These are phyloP conservation scores for Dexiosoma caninum DNA, from an alignment of 2,888 invertebrate genomes.

Conservation along the genomic window DNA sequence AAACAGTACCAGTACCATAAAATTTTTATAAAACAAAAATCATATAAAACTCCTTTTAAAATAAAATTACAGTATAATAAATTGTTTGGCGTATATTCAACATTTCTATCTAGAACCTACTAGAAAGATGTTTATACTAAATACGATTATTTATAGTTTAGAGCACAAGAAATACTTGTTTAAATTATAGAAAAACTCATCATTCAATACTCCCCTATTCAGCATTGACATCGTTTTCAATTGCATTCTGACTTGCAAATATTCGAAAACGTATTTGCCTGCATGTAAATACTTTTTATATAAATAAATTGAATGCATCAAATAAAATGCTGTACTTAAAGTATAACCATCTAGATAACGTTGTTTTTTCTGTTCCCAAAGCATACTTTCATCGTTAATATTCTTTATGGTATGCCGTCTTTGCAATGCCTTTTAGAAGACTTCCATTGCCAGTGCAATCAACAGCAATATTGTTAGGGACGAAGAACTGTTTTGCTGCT, in stretches of 20 bases:
- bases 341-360: conserved; percentile 56
- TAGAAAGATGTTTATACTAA: neutral
- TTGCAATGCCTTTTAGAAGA: conserved; percentile 65
- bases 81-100: too few relatives aligned
- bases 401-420: conserved; percentile 67
- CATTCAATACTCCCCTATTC: conserved; percentile 33
- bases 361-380: conserved; percentile 63
- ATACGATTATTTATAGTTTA: too few relatives aligned
- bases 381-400: conserved; percentile 65
- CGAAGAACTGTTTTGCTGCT: conserved; percentile 46
- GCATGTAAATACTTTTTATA: conserved; percentile 26
- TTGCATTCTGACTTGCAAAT: neutral
- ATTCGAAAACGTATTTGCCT: neutral
- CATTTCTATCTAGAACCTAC: too few relatives aligned
- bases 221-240: conserved; percentile 3
- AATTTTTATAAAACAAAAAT: too few relatives aligned
- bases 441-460: conserved; percentile 64
- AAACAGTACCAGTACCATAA: too few relatives aligned
- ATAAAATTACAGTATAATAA: neutral
- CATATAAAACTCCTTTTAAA: too few relatives aligned
- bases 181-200: conserved; percentile 11
- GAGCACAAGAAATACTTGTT: too few relatives aligned
- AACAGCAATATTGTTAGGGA: conserved; percentile 56
- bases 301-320: conserved; percentile 55
- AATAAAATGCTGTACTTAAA: conserved; percentile 59